Evolutionary conservation across 1,140 invertebrate genomes (phyloP).

Genomic region (Drosophila varians): DNA sequence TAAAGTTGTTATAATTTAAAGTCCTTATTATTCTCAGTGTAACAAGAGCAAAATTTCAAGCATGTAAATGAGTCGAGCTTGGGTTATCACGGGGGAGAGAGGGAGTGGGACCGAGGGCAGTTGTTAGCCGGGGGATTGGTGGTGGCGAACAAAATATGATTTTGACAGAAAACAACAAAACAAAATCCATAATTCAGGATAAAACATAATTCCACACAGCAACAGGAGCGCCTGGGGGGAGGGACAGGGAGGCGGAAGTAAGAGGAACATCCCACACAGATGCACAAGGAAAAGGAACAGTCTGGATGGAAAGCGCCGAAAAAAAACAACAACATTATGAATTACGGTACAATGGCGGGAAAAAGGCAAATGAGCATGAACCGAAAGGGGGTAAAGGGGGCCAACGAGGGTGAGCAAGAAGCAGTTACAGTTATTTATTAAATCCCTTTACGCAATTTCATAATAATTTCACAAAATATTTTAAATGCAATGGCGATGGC

Average conservation of each 20-base stretch:
- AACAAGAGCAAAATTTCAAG: conserved; percentile 29
- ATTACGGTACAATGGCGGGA: conserved; percentile 63
- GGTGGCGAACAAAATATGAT: conserved; percentile 74
- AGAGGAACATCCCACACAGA: conserved; percentile 53
- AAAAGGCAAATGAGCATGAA: conserved; percentile 55
- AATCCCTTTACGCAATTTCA: conserved; percentile 84
- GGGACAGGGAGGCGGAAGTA: background rate
- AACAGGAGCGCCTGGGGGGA: conserved; percentile 25
- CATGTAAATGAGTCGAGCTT: conserved; percentile 76
- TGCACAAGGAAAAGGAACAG: conserved; percentile 66
- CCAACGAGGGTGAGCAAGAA: conserved; percentile 45
- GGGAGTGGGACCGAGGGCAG: background rate
- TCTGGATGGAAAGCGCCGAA: conserved; percentile 49
- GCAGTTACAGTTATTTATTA: conserved; percentile 83
- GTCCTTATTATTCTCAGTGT: conserved; percentile 15
- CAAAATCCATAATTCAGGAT: conserved; percentile 84
- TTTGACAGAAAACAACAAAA: conserved; percentile 84
- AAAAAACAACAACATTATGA: conserved; percentile 62
- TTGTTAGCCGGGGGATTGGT: conserved; percentile 24
- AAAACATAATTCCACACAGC: conserved; percentile 82
- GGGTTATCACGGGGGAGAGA: conserved; percentile 24
- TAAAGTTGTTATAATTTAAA: background rate
- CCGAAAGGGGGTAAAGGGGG: conserved; percentile 3
- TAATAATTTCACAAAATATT: conserved; percentile 82
- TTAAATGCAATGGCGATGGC: conserved; percentile 53